A percentile compares a stretch with the other conserved stretches of the same genome.
Conservation (phyloP, 2,797 vertebrate genomes). For the Chrysocyon brachyurus region DNA sequence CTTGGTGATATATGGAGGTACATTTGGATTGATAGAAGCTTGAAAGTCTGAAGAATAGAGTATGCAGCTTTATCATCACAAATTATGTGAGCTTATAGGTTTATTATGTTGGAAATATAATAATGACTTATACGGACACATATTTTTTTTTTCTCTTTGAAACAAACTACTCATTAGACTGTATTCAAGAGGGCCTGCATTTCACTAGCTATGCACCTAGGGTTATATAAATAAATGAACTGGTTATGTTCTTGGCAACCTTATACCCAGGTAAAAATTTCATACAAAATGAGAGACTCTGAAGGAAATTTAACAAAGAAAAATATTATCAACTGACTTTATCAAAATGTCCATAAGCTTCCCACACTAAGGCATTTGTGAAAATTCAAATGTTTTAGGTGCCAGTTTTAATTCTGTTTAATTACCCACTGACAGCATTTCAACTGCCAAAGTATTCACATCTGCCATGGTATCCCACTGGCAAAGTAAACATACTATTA, state of each 20-base stretch:
- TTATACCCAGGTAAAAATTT: neutral
- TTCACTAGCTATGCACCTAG: too few species aligned
- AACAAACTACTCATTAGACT: neutral
- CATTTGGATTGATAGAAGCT: neutral
- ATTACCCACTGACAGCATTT: neutral
- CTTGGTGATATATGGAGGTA: constrained; percentile 27
- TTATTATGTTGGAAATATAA: neutral
- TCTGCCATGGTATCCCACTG: neutral
- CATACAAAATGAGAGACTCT: neutral
- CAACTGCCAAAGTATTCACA: neutral
- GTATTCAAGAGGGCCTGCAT: neutral
- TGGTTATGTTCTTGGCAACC: neutral
- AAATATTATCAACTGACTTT: neutral
- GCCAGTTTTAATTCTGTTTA: neutral
- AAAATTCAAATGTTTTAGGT: neutral
- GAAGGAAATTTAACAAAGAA: neutral
- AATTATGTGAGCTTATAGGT: neutral
- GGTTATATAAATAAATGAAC: neutral
- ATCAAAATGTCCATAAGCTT: neutral
- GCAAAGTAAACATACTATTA: neutral
- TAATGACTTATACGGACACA: neutral
- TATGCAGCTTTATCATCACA: neutral
- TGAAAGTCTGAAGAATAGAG: neutral
- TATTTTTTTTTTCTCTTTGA: neutral
- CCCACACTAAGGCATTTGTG: neutral